phyloP scores from a whole-genome alignment of 2,797 vertebrate species.

The Morelia viridis region DNA sequence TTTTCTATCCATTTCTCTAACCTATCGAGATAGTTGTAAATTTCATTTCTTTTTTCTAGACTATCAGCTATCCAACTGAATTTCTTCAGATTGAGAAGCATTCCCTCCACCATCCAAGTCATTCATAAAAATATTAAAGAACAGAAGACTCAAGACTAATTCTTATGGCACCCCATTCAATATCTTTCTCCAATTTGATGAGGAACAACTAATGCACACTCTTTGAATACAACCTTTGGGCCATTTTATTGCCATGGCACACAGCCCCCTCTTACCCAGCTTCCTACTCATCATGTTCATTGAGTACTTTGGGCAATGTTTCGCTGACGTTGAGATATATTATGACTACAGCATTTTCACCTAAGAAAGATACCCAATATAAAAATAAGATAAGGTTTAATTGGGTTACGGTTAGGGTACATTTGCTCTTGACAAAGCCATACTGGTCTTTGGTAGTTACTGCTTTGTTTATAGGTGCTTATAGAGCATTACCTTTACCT shows the following conservation, averaged over 20 bases:
- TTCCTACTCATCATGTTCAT: neutral
- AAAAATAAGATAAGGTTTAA: neutral
- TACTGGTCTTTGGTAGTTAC: neutral
- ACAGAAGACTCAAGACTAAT: too few relatives aligned
- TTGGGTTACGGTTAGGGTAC: neutral
- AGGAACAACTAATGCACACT: neutral
- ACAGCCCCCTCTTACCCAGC: neutral
- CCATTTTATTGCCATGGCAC: neutral
- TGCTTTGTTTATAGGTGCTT: neutral
- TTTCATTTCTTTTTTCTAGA: too few relatives aligned
- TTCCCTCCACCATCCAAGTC: too few relatives aligned
- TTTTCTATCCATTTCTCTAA: too few relatives aligned
- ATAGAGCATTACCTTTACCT: neutral
- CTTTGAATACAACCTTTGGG: neutral
- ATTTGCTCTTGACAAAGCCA: neutral
- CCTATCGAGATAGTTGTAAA: too few relatives aligned
- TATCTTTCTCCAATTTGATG: neutral
- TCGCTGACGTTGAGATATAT: neutral
- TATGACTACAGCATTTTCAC: neutral
- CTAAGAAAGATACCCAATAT: neutral
- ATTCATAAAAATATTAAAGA: too few relatives aligned
- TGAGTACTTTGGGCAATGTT: neutral
- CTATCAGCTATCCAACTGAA: too few relatives aligned
- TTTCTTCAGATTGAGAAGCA: too few relatives aligned
- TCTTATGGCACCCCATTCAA: too few relatives aligned